phyloP scores from a whole-genome alignment of 2,797 vertebrate species.

The Scolopax bukidnonensis region DNA sequence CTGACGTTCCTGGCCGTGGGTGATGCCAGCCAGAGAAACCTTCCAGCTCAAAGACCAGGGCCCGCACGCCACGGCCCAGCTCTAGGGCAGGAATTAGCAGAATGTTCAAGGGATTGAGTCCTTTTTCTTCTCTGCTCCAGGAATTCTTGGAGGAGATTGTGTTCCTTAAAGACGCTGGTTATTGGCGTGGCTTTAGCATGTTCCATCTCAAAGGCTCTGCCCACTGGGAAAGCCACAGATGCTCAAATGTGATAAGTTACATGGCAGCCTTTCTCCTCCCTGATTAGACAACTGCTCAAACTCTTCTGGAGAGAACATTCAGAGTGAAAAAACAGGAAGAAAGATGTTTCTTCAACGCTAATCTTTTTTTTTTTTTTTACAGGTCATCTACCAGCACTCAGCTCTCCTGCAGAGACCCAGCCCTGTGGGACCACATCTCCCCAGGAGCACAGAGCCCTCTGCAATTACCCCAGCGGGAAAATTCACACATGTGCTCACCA shows the following conservation, averaged over 20 bases:
- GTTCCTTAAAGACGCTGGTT: background rate
- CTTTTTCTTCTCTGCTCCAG: background rate
- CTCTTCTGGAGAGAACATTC: background rate
- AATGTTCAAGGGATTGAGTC: accelerated
- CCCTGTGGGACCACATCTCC: accelerated
- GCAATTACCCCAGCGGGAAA: background rate
- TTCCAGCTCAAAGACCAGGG: background rate
- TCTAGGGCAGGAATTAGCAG: background rate
- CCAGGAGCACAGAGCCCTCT: background rate
- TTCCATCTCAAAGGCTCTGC: background rate
- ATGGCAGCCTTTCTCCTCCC: background rate
- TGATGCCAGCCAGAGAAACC: background rate
- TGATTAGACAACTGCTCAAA: background rate
- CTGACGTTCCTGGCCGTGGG: accelerated
- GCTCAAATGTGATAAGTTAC: background rate
- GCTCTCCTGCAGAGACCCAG: background rate
- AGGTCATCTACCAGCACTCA: background rate
- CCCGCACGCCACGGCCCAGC: accelerated
- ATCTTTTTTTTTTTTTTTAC: background rate
- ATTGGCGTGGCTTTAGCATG: background rate
- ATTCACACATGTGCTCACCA: background rate
- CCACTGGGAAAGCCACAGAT: background rate
- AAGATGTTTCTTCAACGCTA: background rate
- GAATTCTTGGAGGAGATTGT: background rate
- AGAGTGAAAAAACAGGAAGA: background rate